Percentiles rank a stretch among this genome's conserved stretches.
Evolutionary conservation across 2,888 invertebrate species (phyloP).

Genomic region (Harpagoxenus sublaevis): DNA sequence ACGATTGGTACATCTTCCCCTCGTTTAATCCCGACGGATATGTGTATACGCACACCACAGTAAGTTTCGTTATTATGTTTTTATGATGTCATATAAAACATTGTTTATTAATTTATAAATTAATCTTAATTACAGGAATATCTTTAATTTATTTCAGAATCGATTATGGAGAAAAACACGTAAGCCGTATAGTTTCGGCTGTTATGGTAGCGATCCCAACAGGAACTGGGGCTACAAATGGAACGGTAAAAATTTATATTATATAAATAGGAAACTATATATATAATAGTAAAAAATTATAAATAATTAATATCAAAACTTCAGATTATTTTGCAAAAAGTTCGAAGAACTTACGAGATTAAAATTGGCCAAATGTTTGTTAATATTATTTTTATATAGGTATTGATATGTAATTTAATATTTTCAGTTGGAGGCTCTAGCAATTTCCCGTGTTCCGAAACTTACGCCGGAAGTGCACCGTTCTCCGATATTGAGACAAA

Average conservation of each 20-base stretch:
- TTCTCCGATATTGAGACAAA: constrained; percentile 91
- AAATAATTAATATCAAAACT: neutral
- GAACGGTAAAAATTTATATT: constrained; percentile 86
- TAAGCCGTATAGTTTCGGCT: constrained; percentile 84
- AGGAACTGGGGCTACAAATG: constrained; percentile 92
- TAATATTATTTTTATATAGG: neutral
- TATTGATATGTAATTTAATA: neutral
- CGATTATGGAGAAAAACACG: constrained; percentile 91
- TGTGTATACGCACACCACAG: constrained; percentile 87
- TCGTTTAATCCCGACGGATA: constrained; percentile 86
- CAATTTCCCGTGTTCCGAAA: constrained; percentile 88
- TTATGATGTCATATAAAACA: neutral
- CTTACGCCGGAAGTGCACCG: constrained; percentile 89
- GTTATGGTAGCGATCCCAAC: constrained; percentile 92
- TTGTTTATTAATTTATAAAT: neutral
- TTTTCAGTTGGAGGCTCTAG: constrained; percentile 88
- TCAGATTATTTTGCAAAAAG: neutral
- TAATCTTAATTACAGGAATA: neutral
- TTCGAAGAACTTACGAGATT: neutral
- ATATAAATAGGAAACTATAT: neutral
- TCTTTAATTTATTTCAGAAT: constrained; percentile 84
- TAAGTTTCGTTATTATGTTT: constrained; percentile 25
- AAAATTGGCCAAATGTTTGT: neutral
- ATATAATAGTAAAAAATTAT: neutral
- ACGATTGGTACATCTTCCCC: constrained; percentile 92